A percentile compares a stretch with the other conserved stretches of the same genome.
phyloP scores from a whole-genome alignment of 2,797 vertebrate genomes.

The Alca torda region DNA sequence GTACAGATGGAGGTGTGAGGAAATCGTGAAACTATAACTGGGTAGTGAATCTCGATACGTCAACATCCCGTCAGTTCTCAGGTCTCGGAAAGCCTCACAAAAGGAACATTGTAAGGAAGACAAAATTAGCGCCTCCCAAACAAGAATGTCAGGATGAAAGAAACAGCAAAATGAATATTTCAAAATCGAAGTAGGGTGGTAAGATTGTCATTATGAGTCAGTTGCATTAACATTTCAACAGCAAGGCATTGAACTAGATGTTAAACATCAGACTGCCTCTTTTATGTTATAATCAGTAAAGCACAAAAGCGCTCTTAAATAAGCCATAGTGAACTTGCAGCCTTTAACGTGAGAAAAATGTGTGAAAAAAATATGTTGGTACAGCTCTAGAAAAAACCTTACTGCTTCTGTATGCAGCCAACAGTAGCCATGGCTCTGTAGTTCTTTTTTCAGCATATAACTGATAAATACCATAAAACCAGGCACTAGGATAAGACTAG shows the following conservation, averaged over 20 bases:
- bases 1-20: not conserved
- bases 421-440: not conserved
- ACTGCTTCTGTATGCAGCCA: not conserved
- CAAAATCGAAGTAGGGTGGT: not conserved
- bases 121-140: not conserved
- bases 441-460: not conserved
- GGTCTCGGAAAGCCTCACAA: not conserved
- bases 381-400: not conserved
- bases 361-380: not conserved
- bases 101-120: not conserved
- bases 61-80: not conserved
- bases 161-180: not conserved
- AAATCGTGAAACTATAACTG: not conserved
- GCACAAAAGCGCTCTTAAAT: not conserved
- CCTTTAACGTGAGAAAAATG: not conserved
- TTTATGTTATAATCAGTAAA: not conserved
- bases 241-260: not conserved
- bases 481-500: not conserved
- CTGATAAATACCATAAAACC: not conserved
- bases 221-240: not conserved
- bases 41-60: not conserved
- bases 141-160: not conserved
- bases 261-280: not conserved
- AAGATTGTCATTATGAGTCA: not conserved
- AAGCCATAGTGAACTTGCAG: not conserved